Evolutionary conservation across 2,113 vertebrate species (phyloP), one percentile per base, ranked within the genome.

Genomic region (Osmerus mordax): DNA sequence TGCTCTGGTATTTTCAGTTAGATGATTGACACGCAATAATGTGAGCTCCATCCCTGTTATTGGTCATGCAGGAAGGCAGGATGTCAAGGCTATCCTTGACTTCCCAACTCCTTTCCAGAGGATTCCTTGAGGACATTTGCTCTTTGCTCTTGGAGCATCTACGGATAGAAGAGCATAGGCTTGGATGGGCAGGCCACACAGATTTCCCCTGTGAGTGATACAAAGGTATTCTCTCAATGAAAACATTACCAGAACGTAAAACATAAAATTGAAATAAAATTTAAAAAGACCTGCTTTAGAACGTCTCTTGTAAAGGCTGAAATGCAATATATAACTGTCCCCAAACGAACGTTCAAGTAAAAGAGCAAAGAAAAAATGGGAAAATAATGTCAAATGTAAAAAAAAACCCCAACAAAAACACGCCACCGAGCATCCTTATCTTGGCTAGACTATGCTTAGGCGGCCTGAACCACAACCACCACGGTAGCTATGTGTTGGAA

Each of bases 301-400:
- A 78, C 81, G 83, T 77, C 70, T 79, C 68, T 77, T 82, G 82
- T 72, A 83, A 90, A 89, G 87, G 81, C 86, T 86, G 87, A 72
- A 79, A 86, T 79, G 81, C 73, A 83, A 79, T 73, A 88, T 83
- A 78, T n/a, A 69, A 87, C 82, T 77, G 69, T 73, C 80, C 84
- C 71, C 63, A 86, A 86, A 76, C 18, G n/a, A 81, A 83, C 80
- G 77, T 92, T 90, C 90, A 91, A 92, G 89, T 89, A 87, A 87
- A 85, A 83, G 80, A 83, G 63, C 78, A 66, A 87, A 84, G 81
- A 60, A 80, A 83, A 56, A 64, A 36, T 13, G 12, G 86, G 69
- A 69, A 80, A 81, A 84, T 73, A 19, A 75, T n/a, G 70, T 82
- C 83, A 89, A 89, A 89, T 75, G 77, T 78, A 77, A 21, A 71